Evolutionary conservation across 2,113 vertebrate genomes (phyloP).

Genomic region (Notechis scutatus): DNA sequence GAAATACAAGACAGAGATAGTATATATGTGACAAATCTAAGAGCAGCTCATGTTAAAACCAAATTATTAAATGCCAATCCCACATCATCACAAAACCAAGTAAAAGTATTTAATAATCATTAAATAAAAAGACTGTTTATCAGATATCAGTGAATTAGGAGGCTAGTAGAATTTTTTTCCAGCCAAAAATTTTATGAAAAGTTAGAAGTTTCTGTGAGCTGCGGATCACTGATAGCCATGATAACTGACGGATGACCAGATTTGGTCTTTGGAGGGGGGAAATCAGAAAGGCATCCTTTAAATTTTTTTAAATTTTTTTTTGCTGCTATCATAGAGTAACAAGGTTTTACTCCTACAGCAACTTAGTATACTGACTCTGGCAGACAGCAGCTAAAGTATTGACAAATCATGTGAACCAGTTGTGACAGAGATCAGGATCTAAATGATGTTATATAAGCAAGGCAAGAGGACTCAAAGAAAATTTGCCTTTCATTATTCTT

Average conservation of each 20-base stretch:
- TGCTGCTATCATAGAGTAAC: background rate
- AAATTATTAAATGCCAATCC: background rate
- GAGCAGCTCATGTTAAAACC: slow-evolving; percentile 16
- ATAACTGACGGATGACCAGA: background rate
- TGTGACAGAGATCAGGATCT: slow-evolving; percentile 57
- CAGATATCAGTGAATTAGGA: slow-evolving; percentile 19
- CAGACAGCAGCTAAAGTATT: slow-evolving; percentile 55
- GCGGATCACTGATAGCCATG: background rate
- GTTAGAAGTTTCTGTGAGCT: background rate
- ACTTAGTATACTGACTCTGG: slow-evolving; percentile 40
- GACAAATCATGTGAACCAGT: slow-evolving; percentile 57
- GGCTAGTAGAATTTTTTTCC: background rate
- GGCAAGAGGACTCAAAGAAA: slow-evolving; percentile 57
- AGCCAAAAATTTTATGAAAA: background rate
- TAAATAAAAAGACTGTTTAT: background rate
- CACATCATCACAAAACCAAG: slow-evolving; percentile 7
- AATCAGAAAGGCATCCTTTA: background rate
- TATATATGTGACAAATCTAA: slow-evolving; percentile 33
- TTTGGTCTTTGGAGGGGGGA: background rate
- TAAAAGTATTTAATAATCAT: slow-evolving; percentile 4
- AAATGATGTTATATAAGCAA: slow-evolving; percentile 64
- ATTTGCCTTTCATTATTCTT: slow-evolving; percentile 66
- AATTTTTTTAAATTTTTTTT: too few relatives aligned
- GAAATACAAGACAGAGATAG: slow-evolving; percentile 7
- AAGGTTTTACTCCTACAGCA: background rate